These are phyloP conservation scores for Solenopsis fugax DNA, from an alignment of 1,140 invertebrate species.

Conservation along the genomic window DNA sequence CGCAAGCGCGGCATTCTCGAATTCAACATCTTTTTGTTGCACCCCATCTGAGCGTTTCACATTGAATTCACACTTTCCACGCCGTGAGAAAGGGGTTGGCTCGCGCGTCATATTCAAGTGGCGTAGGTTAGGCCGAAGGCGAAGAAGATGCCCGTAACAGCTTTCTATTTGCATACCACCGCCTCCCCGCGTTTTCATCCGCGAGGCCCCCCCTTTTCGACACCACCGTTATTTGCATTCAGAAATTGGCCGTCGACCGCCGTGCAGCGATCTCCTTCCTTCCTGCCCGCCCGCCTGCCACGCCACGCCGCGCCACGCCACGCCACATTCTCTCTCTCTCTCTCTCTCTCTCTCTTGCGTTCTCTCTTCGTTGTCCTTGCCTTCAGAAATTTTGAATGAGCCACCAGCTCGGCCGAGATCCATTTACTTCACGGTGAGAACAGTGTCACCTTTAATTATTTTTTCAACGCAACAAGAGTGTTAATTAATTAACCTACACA, in stretches of 20 bases:
- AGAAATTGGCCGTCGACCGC: slow-evolving; percentile 85
- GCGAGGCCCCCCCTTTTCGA: slow-evolving; percentile 79
- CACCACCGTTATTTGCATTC: slow-evolving; percentile 86
- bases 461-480: not conserved
- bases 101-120: slow-evolving; percentile 72
- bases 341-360: too few relatives aligned
- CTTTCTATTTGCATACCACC: slow-evolving; percentile 87
- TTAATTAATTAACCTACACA: slow-evolving; percentile 33
- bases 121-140: slow-evolving; percentile 74
- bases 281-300: slow-evolving; percentile 55
- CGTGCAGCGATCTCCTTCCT: slow-evolving; percentile 75
- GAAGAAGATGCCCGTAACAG: slow-evolving; percentile 83
- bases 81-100: slow-evolving; percentile 78
- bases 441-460: slow-evolving; percentile 26
- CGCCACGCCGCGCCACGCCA: slow-evolving; percentile 18
- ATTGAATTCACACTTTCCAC: slow-evolving; percentile 79
- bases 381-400: slow-evolving; percentile 46
- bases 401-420: slow-evolving; percentile 1
- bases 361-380: slow-evolving; percentile 10
- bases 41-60: slow-evolving; percentile 56
- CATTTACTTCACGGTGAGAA: slow-evolving; percentile 21
- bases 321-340: not conserved
- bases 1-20: slow-evolving; percentile 4
- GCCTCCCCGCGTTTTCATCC: slow-evolving; percentile 75
- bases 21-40: slow-evolving; percentile 8